Evolutionary conservation across 1,140 invertebrate species (phyloP), one percentile per base, ranked within the genome.

Genomic region (Tachypleus tridentatus): DNA sequence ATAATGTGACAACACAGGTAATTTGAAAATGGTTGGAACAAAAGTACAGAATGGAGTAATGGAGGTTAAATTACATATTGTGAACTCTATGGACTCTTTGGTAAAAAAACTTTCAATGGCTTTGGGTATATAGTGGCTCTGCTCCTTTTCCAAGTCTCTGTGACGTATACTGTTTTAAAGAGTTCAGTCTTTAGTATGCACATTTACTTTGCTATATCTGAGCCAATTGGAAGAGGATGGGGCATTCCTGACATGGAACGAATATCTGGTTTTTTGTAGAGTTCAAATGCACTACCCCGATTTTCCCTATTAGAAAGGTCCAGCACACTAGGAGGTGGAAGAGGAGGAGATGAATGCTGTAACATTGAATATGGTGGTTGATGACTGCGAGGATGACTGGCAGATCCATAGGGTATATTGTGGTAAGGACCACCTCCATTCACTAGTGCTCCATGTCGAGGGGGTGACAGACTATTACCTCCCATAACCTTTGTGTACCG

Each of bases 251-350:
- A 52, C 47, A 10, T 48, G 51, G n/a, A 52, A 47, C 49, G 4
- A 48, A 6, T 8, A 62, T 77, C 75, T n/a, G 91, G 91, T 77
- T 96, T 96, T 71, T 89, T 86, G 75, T 97, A 97, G 51, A 96
- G 79, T 74, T 97, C 93, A 76, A 97, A 97, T 7, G 93, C 93
- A 70, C 91, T 93, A n/a, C 90, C 91, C 58, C 91, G 80, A 74
- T 93, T 89, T 75, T 93, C 91, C 47, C 71, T 66, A 72, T 89
- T 88, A 5, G 87, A 86, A 70, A 91, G 78, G 77, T 91, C 88
- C 77, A 69, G 80, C 82, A 1, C 80, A 77, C 71, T 84, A 80
- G 66, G 67, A 10, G 70, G 70, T 11, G 63, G 68, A 50, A 67
- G 70, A 49, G 70, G 71, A 6, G 66, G 67, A 8, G 71, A 61